phyloP scores from a whole-genome alignment of 2,113 vertebrate species.

The Calyptommatus sinebrachiatus region DNA sequence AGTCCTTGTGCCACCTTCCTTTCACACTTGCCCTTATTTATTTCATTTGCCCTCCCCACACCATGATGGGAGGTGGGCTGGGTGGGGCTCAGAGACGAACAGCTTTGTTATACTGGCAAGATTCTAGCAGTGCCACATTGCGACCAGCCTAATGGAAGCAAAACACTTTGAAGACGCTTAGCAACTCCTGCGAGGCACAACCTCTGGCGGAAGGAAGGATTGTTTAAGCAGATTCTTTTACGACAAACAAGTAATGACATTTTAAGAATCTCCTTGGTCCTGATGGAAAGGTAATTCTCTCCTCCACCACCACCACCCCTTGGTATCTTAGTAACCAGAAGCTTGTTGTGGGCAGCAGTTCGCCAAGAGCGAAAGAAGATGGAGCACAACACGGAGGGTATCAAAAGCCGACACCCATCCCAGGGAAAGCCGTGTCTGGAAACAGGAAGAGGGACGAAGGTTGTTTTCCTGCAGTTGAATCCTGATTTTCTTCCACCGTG shows the following conservation, averaged over 20 bases:
- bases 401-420: neutral
- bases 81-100: constrained; percentile 27
- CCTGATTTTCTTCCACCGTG: too few relatives aligned
- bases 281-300: neutral
- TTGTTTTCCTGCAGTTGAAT: too few relatives aligned
- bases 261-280: neutral
- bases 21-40: neutral
- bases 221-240: neutral
- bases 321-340: neutral
- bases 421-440: neutral
- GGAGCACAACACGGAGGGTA: neutral
- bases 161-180: constrained; percentile 5
- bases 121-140: constrained; percentile 31
- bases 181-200: neutral
- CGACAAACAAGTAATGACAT: neutral
- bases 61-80: constrained; percentile 23
- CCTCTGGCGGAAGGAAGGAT: neutral
- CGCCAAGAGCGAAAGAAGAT: neutral
- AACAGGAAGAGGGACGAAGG: neutral
- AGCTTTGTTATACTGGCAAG: neutral
- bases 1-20: constrained; percentile 19
- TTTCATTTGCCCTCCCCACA: neutral
- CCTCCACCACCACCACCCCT: too few relatives aligned
- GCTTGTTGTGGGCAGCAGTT: neutral
- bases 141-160: constrained; percentile 31